phyloP scores from a whole-genome alignment of 2,797 vertebrate genomes.

The Meda fulgida region DNA sequence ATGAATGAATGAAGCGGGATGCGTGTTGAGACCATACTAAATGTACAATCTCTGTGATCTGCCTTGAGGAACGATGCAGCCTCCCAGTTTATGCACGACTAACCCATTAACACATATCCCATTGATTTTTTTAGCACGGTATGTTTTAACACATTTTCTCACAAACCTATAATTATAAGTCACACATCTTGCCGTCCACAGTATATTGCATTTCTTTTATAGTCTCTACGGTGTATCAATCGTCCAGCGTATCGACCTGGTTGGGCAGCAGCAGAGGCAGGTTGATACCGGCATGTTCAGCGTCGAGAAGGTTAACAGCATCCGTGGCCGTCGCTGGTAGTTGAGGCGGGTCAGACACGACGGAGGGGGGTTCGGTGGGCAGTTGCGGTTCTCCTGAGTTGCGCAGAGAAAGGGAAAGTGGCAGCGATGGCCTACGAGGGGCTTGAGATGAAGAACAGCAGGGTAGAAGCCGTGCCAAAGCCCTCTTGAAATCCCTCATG shows the following conservation, averaged over 20 bases:
- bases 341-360: slow-evolving; percentile 77
- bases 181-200: background rate
- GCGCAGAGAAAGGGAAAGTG: slow-evolving; percentile 87
- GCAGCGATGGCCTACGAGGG: slow-evolving; percentile 83
- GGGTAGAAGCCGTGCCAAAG: slow-evolving; percentile 88
- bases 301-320: slow-evolving; percentile 78
- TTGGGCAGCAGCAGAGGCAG: slow-evolving; percentile 73
- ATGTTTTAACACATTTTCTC: slow-evolving; percentile 31
- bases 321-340: slow-evolving; percentile 68
- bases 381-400: slow-evolving; percentile 90
- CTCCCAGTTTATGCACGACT: slow-evolving; percentile 42
- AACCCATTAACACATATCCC: slow-evolving; percentile 30
- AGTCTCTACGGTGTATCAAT: slow-evolving; percentile 50
- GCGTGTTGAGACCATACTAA: slow-evolving; percentile 51
- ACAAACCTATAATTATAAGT: slow-evolving; percentile 8
- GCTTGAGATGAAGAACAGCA: slow-evolving; percentile 80
- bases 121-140: slow-evolving; percentile 13
- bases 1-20: slow-evolving; percentile 64
- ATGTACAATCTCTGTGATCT: slow-evolving; percentile 40
- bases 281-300: slow-evolving; percentile 69
- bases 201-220: background rate
- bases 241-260: slow-evolving; percentile 80
- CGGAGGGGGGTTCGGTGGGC: slow-evolving; percentile 76
- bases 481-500: slow-evolving; percentile 97
- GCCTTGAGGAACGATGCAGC: slow-evolving; percentile 33